Base-by-base conservation (phyloP, 64 coral and sea anemone genomes). In the Porites lutea region DNA sequence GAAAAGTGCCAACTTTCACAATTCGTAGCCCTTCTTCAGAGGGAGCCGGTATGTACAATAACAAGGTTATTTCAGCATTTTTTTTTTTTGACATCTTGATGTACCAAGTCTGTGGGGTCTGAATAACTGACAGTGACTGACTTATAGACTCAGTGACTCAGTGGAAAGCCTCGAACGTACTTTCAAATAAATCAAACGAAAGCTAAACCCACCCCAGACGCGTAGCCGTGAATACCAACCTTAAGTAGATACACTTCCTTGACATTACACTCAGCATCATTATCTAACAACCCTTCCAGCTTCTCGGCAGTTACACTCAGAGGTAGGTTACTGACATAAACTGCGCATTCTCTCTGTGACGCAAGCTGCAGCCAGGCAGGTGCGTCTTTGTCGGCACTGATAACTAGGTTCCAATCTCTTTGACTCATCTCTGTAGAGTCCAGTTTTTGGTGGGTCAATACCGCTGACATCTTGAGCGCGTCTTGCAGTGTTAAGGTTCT, bases 221-320 rank as follows among this genome's bases (percentile, higher is more conserved):
- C 62, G 13, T 13, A 14, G 62, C 62, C 13, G 58, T 13, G 23
- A 3, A 13, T 53, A n/a, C 82, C 49, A 90, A 95, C 93, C 88
- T 95, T 95, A 6, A 59, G 58, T 6, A 95, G 65, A 49, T 79
- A 91, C 6, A 95, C 74, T 49, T 95, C 93, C 75, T 86, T 71
- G 16, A 95, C 93, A 10, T 95, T 91, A 49, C 93, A 91, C 12
- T 95, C 93, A 19, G 93, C 93, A 16, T 95, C 93, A 44, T 66
- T 86, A n/a, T 95, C 93, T 59, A 95, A 60, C 27, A 86, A 82
- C n/a, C 88, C 88, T 5, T 95, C 79, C 20, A 95, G 88, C 61
- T 91, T 95, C 75, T 95, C 93, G 53, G 79, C 22, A 47, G 93
- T 95, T 8, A 90, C 93, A 69, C 72, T 95, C 74, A 95, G 37